Conservation (phyloP, 2,888 invertebrate genomes). For the Pristionchus arcanus region DNA sequence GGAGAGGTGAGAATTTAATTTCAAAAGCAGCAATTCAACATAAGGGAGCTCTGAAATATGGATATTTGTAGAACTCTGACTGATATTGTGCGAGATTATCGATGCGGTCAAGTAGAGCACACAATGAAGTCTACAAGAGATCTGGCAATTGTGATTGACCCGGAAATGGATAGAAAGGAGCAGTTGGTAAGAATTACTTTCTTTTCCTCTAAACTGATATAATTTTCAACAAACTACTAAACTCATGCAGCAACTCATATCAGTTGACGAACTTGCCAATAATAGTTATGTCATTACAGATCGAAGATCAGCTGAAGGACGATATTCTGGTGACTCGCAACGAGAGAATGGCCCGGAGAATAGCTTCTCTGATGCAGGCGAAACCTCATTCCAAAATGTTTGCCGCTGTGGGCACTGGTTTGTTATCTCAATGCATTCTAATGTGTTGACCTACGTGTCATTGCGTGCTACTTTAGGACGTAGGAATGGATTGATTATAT, state of each 20-base stretch:
- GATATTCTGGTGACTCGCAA: slow-evolving; percentile 83
- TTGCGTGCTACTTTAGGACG: too few relatives aligned
- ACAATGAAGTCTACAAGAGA: slow-evolving; percentile 52
- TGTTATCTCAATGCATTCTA: not conserved
- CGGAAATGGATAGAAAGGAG: slow-evolving; percentile 58
- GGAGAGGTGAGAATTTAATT: not conserved
- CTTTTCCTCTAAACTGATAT: not conserved
- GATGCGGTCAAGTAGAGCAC: slow-evolving; percentile 46
- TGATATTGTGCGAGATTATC: slow-evolving; percentile 50
- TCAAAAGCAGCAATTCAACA: not conserved
- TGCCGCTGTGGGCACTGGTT: slow-evolving; percentile 83
- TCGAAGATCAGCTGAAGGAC: slow-evolving; percentile 82
- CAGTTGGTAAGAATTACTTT: slow-evolving; percentile 54
- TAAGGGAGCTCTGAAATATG: not conserved
- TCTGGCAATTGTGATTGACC: slow-evolving; percentile 56
- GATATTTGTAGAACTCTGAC: not conserved
- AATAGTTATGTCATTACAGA: slow-evolving; percentile 58
- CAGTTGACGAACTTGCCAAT: not conserved
- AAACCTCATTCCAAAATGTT: slow-evolving; percentile 81
- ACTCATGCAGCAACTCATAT: too few relatives aligned
- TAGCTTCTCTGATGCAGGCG: slow-evolving; percentile 80
- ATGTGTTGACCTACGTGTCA: too few relatives aligned
- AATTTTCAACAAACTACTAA: not conserved
- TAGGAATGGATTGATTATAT: too few relatives aligned
- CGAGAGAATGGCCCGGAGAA: slow-evolving; percentile 81